Evolutionary conservation across 1,140 invertebrate species (phyloP), one percentile per base, ranked within the genome.

Genomic region (Eubasilissa regina): DNA sequence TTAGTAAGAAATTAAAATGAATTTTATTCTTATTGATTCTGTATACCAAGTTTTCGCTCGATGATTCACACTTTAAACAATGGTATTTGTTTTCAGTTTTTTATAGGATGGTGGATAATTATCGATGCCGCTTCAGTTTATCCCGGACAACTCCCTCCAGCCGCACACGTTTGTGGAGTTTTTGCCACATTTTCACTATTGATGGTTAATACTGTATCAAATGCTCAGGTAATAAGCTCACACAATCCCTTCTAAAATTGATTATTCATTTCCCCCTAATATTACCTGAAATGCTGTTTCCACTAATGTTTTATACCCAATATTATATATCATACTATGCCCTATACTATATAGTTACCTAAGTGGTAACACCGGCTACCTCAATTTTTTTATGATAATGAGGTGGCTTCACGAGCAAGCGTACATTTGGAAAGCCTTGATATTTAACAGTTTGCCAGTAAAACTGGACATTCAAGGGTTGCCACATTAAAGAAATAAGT

Each of bases 201-300:
- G 82, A 99, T 99, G 97, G 95, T 99, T 4, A 99, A 99, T 89
- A 94, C 96, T 19, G 97, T 99, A 3, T 97, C 97, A 43, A 99
- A 98, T 91, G 95, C 96, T 68, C 96, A 98, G 89, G 93, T 97
- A 78, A 83, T 25, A 75, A 81, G 44, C 25, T 35, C 25, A 35
- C 25, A 35, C 6, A 35, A 35, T 3, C 25, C 1, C 1, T 35
- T 35, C 25, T 35, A 1, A 35, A 35, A 35, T 35, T 35, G 6
- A 6, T 6, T 6, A 6, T n/a, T n/a, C 25, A 35, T 6, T 35
- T 35, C 25, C 6, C 1, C 25, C 6, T 6, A 35, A 35, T 35
- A 35, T 35, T 35, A 1, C 25, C 25, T 35, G 25, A 35, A 35
- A 1, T 35, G 25, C 25, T 35, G 25, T 6, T 35, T 35, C 25